Evolutionary conservation across 2,888 invertebrate species (phyloP).

Genomic region (Hyppa rectilinea): DNA sequence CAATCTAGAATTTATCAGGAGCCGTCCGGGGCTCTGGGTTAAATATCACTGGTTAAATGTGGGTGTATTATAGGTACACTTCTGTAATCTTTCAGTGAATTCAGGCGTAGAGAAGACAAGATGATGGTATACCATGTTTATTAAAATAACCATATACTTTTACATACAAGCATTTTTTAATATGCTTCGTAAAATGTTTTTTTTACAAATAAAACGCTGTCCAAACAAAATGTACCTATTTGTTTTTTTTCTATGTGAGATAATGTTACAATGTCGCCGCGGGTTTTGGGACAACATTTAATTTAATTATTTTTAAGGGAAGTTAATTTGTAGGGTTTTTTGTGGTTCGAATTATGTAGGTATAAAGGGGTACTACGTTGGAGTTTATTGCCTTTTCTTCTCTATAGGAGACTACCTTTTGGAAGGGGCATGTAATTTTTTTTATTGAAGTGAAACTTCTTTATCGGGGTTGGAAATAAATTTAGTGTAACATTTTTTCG

Average conservation of each 20-base stretch:
- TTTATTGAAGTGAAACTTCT: no score
- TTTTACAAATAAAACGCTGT: slow-evolving; percentile 34
- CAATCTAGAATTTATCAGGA: not conserved
- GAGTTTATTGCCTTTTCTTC: no score
- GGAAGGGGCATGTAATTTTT: no score
- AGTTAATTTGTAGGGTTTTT: slow-evolving; percentile 11
- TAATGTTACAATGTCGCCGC: slow-evolving; percentile 17
- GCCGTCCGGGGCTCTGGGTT: no score
- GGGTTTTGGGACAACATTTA: slow-evolving; percentile 18
- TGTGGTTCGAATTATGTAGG: slow-evolving; percentile 27
- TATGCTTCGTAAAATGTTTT: slow-evolving; percentile 17
- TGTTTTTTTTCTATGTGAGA: slow-evolving; percentile 30
- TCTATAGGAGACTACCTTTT: no score
- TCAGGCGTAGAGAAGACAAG: not conserved
- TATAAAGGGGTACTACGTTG: slow-evolving; percentile 19
- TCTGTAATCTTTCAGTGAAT: not conserved
- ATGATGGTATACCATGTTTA: not conserved
- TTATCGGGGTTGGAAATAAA: no score
- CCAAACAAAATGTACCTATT: slow-evolving; percentile 21
- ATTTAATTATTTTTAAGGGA: slow-evolving; percentile 27
- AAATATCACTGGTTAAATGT: no score
- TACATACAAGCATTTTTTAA: slow-evolving; percentile 7
- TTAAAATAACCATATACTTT: not conserved
- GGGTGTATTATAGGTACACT: not conserved
- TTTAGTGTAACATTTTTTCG: no score